Base-by-base conservation (phyloP, 2,888 invertebrate genomes). In the Drosophila fulvimacula region DNA sequence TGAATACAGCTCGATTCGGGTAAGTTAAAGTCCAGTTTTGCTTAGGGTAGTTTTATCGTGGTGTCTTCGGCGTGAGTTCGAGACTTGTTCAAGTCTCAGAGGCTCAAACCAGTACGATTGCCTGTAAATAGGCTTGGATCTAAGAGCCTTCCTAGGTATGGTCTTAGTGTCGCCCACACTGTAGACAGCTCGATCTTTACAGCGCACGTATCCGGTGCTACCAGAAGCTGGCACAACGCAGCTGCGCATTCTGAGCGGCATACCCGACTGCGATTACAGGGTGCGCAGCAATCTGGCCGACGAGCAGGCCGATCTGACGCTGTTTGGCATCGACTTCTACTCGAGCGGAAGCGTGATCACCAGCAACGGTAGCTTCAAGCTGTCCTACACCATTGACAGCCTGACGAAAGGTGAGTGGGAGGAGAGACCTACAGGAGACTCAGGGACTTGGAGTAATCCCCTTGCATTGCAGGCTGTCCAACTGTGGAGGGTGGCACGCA, bases 201-300 rank as follows among this genome's bases (percentile, higher is more conserved):
- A 96, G 95, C 93, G 94, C 76, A 95, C 96, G 0, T 95, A 95
- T 83, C 94, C 95, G 0, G 88, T 93, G 1, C 59, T 95, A 13
- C 95, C 96, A 5, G 81, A 93, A 0, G 79, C 90, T 5, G 95
- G 95, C 0, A 87, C 93, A 38, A 94, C 94, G 0, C 96, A 96
- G 89, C 75, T 96, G 5, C 93, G 96, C 73, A 92, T 96, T n/a
- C 96, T 95, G 89, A 96, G 96, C 79, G 94, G 95, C 11, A 93
- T 93, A 34, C 82, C 86, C 1, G 91, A 93, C 46, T 95, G 95
- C 82, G 68, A 84, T 17, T 91, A 90, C 36, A 72, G 67, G 11
- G 64, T 92, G 11, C 68, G 30, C 6, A 90, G 89, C 0, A 90
- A 91, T 38, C 59, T 89, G 24, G 65, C 75, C 0, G 61, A 60